These are phyloP conservation scores for Aphodius granarius DNA, from an alignment of 2,888 invertebrate genomes.

Conservation along the genomic window DNA sequence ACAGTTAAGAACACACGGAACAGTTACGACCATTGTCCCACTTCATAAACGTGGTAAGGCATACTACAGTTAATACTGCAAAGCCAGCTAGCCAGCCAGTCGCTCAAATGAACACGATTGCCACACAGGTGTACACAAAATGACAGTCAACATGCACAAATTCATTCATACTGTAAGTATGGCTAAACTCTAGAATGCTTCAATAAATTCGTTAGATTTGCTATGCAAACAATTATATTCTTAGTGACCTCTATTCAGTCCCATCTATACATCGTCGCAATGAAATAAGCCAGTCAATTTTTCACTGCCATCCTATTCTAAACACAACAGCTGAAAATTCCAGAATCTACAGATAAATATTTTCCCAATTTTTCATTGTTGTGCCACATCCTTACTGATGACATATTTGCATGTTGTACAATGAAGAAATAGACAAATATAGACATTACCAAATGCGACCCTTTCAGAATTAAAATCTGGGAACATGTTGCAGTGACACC, in stretches of 20 bases:
- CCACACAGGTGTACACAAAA: background rate
- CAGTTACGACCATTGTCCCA: slow-evolving; percentile 9
- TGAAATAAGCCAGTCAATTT: slow-evolving; percentile 15
- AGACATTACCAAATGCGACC: background rate
- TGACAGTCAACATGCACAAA: background rate
- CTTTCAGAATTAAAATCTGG: background rate
- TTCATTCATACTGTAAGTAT: background rate
- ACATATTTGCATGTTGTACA: background rate
- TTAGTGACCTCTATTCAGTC: background rate
- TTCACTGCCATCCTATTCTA: slow-evolving; percentile 18
- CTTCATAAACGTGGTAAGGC: slow-evolving; percentile 6
- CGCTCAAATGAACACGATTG: background rate
- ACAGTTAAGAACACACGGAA: slow-evolving; percentile 8
- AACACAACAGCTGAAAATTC: background rate
- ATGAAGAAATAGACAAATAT: background rate
- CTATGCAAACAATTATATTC: too few species aligned
- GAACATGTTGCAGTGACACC: background rate
- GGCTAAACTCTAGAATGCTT: background rate
- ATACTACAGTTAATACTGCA: background rate
- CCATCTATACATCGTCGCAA: slow-evolving; percentile 14
- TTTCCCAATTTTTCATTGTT: background rate
- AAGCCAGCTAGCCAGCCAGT: background rate
- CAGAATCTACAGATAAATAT: background rate
- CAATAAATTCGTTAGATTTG: too few species aligned
- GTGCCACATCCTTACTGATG: background rate